Percentiles rank a stretch among this genome's conserved stretches.
Conservation (phyloP, 2,888 invertebrate genomes). For the Helobdella robusta region DNA sequence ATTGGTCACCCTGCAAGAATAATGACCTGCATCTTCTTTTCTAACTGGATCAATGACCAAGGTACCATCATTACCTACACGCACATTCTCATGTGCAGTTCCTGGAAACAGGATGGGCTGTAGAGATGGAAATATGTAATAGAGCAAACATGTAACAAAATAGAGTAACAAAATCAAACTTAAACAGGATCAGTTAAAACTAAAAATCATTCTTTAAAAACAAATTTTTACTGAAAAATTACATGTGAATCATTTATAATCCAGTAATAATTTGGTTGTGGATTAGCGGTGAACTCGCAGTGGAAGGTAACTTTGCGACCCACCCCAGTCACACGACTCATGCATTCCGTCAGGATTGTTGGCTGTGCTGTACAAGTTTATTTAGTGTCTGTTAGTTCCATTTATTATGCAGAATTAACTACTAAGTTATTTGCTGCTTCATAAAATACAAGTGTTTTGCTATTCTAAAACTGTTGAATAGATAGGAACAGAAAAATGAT, state of each 20-base stretch:
- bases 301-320: constrained; percentile 33
- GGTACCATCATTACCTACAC: constrained; percentile 63
- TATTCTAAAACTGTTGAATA: too few relatives aligned
- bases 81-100: constrained; percentile 59
- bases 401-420: background rate
- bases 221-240: background rate
- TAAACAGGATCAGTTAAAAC: too few relatives aligned
- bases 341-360: constrained; percentile 33
- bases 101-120: constrained; percentile 50
- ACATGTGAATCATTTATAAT: constrained; percentile 30
- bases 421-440: background rate
- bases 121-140: background rate
- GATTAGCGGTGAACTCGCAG: constrained; percentile 35
- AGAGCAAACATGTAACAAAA: background rate
- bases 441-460: too few relatives aligned
- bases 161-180: too few relatives aligned
- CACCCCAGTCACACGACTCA: constrained; percentile 33
- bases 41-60: constrained; percentile 34
- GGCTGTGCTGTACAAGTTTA: constrained; percentile 44
- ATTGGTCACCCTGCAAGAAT: constrained; percentile 35
- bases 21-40: constrained; percentile 34
- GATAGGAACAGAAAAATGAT: too few relatives aligned
- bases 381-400: background rate
- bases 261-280: constrained; percentile 35
- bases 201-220: background rate